Evolutionary conservation across 2,797 vertebrate species (phyloP), one percentile per base, ranked within the genome.

Genomic region (Odontamblyopus lacepedii): DNA sequence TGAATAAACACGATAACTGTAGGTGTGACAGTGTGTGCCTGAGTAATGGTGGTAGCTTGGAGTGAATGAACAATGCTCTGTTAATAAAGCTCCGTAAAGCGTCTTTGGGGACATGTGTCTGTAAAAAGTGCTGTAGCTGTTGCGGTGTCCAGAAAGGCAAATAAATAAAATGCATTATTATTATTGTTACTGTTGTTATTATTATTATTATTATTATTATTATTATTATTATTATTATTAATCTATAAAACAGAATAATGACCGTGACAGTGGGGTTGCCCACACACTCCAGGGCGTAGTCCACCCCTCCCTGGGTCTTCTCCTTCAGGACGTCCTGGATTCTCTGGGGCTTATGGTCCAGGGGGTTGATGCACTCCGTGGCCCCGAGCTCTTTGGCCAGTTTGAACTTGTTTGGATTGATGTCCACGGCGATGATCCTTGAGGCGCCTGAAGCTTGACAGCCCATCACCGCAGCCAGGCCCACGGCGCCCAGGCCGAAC

Each of bases 391-490:
- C 69, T 32, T 27, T 79, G 67, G 96, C 95, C 72, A 92, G 94
- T 55, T 89, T 85, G 79, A 97, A 96, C 89, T 95, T 97, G 38
- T 90, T 72, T 0, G 64, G 86, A 11, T 96, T 96, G 83, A 94
- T 80, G 67, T 98, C 96, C 1, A 97, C 48, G 0, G 80, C 95
- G 12, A 96, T 96, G 89, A 98, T 97, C 35, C 82, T 92, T 56
- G 90, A 86, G 18, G 96, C 96, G 15, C 91, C 93, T 0, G 93
- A 94, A 0, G 0, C 84, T 76, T 94, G 92, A 79, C 95, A 97
- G 76, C 95, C 96, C 75, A 96, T 95, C 69, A 96, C 0, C 3
- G 92, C 94, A 0, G 94, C 95, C 23, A 98, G 92, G 4, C 96
- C 95, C 0, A 97, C 95, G 0, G 94, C 95, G 92, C 73, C 97